phyloP scores from a whole-genome alignment of 2,888 invertebrate genomes.

The Drosophila greeni region DNA sequence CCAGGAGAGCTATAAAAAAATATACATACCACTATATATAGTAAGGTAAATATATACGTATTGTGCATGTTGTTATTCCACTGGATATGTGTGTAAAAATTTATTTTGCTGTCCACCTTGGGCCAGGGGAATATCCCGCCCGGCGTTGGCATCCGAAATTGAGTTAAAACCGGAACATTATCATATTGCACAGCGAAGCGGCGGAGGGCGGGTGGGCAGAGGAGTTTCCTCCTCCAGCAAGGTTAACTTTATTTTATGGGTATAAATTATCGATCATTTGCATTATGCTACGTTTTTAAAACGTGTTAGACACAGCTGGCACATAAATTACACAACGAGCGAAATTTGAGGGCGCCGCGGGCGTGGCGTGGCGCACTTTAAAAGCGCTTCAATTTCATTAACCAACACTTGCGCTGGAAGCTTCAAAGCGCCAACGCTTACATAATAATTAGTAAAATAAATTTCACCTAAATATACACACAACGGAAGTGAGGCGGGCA shows the following conservation, averaged over 20 bases:
- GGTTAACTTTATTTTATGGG: conserved; percentile 36
- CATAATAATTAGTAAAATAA: conserved; percentile 73
- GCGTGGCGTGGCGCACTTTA: conserved; percentile 30
- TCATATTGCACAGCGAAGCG: conserved; percentile 14
- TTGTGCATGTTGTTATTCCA: conserved; percentile 42
- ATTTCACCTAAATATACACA: conserved; percentile 69
- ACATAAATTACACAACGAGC: conserved; percentile 27
- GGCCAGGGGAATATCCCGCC: conserved; percentile 42
- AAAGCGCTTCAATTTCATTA: conserved; percentile 66
- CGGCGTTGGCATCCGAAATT: conserved; percentile 32
- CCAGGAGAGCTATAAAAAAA: conserved; percentile 68
- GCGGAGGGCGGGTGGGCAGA: too few relatives aligned
- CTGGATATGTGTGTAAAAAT: conserved; percentile 57
- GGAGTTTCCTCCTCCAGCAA: conserved; percentile 8
- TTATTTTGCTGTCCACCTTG: conserved; percentile 54
- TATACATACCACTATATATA: conserved; percentile 39
- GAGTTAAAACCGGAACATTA: conserved; percentile 42
- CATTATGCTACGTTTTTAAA: conserved; percentile 20
- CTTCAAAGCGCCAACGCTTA: conserved; percentile 52
- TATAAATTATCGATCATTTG: conserved; percentile 40
- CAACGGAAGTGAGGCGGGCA: conserved; percentile 2
- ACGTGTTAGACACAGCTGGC: conserved; percentile 27
- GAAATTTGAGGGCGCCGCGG: neutral
- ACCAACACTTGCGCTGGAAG: conserved; percentile 34
- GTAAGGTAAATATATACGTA: conserved; percentile 13